Conservation (phyloP, 2,797 vertebrate species). For the Loriculus beryllinus region DNA sequence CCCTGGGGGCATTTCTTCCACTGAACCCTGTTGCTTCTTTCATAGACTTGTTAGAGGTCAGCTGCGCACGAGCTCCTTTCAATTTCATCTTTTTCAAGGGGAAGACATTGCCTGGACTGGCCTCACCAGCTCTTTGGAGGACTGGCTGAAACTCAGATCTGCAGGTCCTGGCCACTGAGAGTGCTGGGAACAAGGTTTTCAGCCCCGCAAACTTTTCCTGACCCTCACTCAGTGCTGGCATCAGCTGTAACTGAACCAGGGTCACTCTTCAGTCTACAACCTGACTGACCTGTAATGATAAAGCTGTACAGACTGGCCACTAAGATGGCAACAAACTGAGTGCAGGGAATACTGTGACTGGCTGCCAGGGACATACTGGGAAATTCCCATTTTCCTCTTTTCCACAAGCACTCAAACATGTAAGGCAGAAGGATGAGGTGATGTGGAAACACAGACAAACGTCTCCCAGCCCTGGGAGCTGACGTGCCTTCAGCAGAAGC, state of each 20-base stretch:
- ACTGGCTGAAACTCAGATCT: background rate
- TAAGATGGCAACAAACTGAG: background rate
- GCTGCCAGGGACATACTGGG: background rate
- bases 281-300: accelerated
- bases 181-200: background rate
- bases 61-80: background rate
- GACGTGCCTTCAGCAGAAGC: background rate
- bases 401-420: background rate
- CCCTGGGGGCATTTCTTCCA: slow-evolving; percentile 19
- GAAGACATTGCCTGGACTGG: background rate
- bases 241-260: background rate
- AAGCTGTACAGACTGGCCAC: background rate
- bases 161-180: background rate
- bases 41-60: background rate
- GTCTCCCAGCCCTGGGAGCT: background rate
- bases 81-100: background rate
- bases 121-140: background rate
- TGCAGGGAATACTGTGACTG: background rate
- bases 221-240: background rate
- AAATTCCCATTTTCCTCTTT: background rate
- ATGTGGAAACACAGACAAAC: background rate
- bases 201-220: background rate
- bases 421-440: background rate
- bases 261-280: background rate
- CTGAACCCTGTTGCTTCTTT: slow-evolving; percentile 34